phyloP scores from a whole-genome alignment of 2,113 vertebrate species.

The Megaleporinus macrocephalus region DNA sequence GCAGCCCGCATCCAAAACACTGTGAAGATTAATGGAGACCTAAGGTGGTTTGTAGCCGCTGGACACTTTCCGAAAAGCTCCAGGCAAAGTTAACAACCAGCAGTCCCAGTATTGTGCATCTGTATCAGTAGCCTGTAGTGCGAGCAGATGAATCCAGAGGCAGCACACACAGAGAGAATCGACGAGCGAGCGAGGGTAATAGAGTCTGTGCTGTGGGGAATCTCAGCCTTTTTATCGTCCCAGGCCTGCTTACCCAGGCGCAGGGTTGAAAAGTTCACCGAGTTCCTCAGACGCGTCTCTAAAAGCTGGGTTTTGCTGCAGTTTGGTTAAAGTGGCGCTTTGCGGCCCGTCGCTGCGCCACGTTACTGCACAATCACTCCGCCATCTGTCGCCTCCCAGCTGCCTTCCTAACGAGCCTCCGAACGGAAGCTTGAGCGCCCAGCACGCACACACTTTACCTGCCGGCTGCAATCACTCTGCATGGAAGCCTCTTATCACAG shows the following conservation, averaged over 20 bases:
- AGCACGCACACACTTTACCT: background rate
- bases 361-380: slow-evolving; percentile 19
- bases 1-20: too few species aligned
- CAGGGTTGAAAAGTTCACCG: slow-evolving; percentile 26
- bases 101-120: too few species aligned
- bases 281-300: background rate
- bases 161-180: background rate
- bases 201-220: background rate
- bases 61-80: background rate
- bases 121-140: too few species aligned
- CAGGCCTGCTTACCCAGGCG: slow-evolving; percentile 6
- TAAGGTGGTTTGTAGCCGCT: background rate
- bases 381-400: slow-evolving; percentile 30
- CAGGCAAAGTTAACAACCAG: background rate
- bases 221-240: background rate
- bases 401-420: slow-evolving; percentile 31
- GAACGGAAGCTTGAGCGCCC: background rate
- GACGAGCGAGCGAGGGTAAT: background rate
- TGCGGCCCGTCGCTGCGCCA: background rate
- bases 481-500: background rate
- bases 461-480: background rate
- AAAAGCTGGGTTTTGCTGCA: background rate
- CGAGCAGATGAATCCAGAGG: too few species aligned
- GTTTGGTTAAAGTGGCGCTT: background rate
- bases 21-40: background rate